Conservation (phyloP, 1,140 invertebrate species). For the Thaumatotibia leucotreta region DNA sequence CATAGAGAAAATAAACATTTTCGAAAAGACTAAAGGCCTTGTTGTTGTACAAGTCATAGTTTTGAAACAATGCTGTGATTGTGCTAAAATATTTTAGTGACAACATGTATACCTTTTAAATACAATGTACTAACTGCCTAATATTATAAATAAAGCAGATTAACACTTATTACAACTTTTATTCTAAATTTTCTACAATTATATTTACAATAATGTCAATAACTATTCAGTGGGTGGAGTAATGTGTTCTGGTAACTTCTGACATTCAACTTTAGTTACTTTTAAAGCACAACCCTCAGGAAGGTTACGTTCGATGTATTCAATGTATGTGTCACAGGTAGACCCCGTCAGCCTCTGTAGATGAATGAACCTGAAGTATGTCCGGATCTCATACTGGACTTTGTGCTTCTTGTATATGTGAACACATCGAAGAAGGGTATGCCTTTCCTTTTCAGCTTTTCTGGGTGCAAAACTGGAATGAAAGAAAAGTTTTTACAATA, state of each 20-base stretch:
- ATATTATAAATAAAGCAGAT: slow-evolving; percentile 1
- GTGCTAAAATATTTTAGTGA: background rate
- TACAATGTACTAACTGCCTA: background rate
- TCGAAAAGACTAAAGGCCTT: background rate
- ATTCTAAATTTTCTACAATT: slow-evolving; percentile 21
- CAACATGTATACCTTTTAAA: background rate
- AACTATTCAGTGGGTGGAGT: slow-evolving; percentile 52
- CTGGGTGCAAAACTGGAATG: slow-evolving; percentile 81
- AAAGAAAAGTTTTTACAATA: slow-evolving; percentile 8
- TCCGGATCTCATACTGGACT: slow-evolving; percentile 97
- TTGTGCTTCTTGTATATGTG: slow-evolving; percentile 96
- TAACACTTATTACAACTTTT: background rate
- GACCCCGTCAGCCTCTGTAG: slow-evolving; percentile 93
- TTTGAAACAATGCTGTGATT: background rate
- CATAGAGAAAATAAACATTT: too few relatives aligned
- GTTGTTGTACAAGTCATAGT: background rate
- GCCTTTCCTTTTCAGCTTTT: slow-evolving; percentile 85
- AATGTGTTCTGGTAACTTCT: slow-evolving; percentile 77
- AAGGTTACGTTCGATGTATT: slow-evolving; percentile 97
- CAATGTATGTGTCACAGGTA: slow-evolving; percentile 96
- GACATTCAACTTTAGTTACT: slow-evolving; percentile 89
- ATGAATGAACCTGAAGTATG: slow-evolving; percentile 92
- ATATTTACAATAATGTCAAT: slow-evolving; percentile 20
- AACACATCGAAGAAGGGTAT: slow-evolving; percentile 90
- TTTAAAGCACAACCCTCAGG: slow-evolving; percentile 98